Base-by-base conservation (phyloP, 2,888 invertebrate species). In the Clunio marinus region DNA sequence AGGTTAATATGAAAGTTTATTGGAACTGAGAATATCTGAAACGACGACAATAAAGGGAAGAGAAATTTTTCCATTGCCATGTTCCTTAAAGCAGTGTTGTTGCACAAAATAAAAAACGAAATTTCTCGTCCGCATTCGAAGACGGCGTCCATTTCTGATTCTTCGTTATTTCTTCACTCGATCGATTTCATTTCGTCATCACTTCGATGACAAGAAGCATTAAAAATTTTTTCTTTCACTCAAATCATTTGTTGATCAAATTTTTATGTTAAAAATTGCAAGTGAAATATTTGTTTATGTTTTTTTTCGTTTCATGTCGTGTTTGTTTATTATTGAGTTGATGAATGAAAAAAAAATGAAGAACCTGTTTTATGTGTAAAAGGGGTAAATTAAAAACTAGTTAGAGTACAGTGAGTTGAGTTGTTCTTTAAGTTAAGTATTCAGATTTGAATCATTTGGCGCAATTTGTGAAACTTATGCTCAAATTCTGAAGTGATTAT, bases 361-460 rank as follows among this genome's bases (percentile, higher is more conserved):
- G 63, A 63, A 63, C 63, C 63, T 37, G 63, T 63, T 63, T 46
- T 63, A 25, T 46, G 63, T 63, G 63, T 63, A 45, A 46, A 63
- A 25, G 63, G 63, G 63, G 63, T 63, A 63, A 60, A 37, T 60
- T 60, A 24, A 63, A 25, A 66, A 66, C 66, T 66, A 66, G 66
- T 66, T 66, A 22, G 51, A 51, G 20, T 51, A 51, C 51, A 51
- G 51, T 51, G 51, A 17, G 51, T 17, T n/a, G 51, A 15, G 41
- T 41, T 51, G 8, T n/a, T n/a, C n/a, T n/a, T n/a, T n/a, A n/a
- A n/a, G n/a, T n/a, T n/a, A n/a, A n/a, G n/a, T n/a, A n/a, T n/a
- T n/a, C n/a, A n/a, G n/a, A n/a, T n/a, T 22, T 51, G 51, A 51
- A 17, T 17, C 51, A 51, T 22, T 17, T 51, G 51, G 17, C 22